Percentiles rank a stretch among this genome's conserved stretches.
These are phyloP conservation scores for Tiliqua scincoides DNA, from an alignment of 2,113 vertebrate species.

Conservation along the genomic window DNA sequence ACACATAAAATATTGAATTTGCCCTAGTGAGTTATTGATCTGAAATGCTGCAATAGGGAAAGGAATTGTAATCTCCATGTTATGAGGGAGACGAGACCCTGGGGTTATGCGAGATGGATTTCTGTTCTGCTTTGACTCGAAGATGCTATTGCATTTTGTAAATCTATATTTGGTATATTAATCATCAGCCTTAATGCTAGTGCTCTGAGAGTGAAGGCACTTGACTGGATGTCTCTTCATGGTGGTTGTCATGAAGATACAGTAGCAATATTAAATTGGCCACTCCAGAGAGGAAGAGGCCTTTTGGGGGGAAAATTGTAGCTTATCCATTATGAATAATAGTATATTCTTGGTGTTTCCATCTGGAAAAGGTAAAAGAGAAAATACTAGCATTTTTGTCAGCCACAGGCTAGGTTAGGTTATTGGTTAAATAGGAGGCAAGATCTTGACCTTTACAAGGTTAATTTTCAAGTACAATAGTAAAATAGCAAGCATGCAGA, in stretches of 20 bases:
- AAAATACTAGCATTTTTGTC: not conserved
- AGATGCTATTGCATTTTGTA: slow-evolving; percentile 45
- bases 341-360: not conserved
- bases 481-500: not conserved
- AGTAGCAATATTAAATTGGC: not conserved
- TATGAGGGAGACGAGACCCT: slow-evolving; percentile 56
- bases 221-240: slow-evolving; percentile 37
- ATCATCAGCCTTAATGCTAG: slow-evolving; percentile 39
- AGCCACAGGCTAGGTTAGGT: not conserved
- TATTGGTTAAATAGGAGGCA: not conserved
- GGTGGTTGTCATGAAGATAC: not conserved
- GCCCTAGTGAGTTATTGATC: slow-evolving; percentile 23
- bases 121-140: slow-evolving; percentile 57
- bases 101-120: slow-evolving; percentile 53
- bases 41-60: slow-evolving; percentile 37
- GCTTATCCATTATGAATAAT: not conserved
- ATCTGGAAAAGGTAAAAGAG: not conserved
- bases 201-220: slow-evolving; percentile 33
- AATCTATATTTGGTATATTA: slow-evolving; percentile 53
- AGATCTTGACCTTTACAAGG: not conserved
- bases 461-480: not conserved
- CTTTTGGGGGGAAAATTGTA: slow-evolving; percentile 21
- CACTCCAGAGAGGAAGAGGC: not conserved
- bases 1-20: not conserved
- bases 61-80: slow-evolving; percentile 33